Evolutionary conservation across 2,113 vertebrate genomes (phyloP).

Genomic region (Semicossyphus pulcher): DNA sequence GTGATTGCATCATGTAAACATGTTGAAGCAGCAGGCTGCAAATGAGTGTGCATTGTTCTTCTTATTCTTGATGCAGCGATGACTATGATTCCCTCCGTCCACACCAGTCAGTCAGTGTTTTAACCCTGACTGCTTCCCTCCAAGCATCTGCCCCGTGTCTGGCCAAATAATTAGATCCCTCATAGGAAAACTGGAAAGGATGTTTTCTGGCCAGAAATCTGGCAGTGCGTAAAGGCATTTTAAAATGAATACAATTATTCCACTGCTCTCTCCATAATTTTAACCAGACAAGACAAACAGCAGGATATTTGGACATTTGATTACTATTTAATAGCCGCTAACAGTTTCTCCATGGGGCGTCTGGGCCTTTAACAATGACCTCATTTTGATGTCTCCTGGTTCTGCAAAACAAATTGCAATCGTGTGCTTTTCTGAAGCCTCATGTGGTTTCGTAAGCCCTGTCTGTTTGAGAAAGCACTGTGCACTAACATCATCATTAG

Average conservation of each 20-base stretch:
- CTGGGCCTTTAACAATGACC: constrained; percentile 57
- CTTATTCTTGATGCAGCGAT: constrained; percentile 9
- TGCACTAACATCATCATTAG: constrained; percentile 45
- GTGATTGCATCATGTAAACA: constrained; percentile 31
- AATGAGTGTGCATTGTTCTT: constrained; percentile 21
- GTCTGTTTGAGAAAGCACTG: constrained; percentile 35
- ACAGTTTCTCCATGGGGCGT: constrained; percentile 58
- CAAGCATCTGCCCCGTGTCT: constrained; percentile 63
- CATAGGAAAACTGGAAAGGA: constrained; percentile 71
- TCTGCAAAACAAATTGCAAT: constrained; percentile 56
- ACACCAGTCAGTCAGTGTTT: constrained; percentile 40
- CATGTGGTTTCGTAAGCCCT: constrained; percentile 38
- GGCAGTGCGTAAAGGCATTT: constrained; percentile 55
- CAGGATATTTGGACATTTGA: constrained; percentile 67
- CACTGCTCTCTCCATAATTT: constrained; percentile 61
- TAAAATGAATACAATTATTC: constrained; percentile 74
- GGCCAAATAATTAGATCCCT: constrained; percentile 70
- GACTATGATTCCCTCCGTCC: constrained; percentile 44
- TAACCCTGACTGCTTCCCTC: constrained; percentile 43
- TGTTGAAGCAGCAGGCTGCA: constrained; percentile 27
- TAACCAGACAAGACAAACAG: constrained; percentile 73
- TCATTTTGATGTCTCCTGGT: constrained; percentile 46
- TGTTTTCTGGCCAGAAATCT: constrained; percentile 69
- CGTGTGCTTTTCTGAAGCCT: constrained; percentile 36
- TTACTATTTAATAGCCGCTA: constrained; percentile 63